A percentile compares a stretch with the other conserved stretches of the same genome.
Evolutionary conservation across 2,888 invertebrate genomes (phyloP).

Genomic region (Chloroclysta siterata): DNA sequence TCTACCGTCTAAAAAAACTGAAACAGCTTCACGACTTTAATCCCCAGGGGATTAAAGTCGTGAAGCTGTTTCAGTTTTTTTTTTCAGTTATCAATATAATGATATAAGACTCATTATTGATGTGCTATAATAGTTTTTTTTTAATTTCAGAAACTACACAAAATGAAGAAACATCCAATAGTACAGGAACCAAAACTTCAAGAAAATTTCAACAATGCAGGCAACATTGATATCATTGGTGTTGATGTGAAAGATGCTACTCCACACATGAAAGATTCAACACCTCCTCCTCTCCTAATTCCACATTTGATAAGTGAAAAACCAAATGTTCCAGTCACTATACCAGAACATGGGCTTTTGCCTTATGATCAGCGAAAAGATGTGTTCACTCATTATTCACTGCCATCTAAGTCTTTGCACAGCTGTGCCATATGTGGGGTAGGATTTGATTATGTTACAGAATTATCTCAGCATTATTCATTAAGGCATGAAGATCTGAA

Average conservation of each 20-base stretch:
- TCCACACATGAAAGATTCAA: conserved; percentile 55
- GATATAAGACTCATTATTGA: no score
- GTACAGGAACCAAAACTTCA: conserved; percentile 39
- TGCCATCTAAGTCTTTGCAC: conserved; percentile 43
- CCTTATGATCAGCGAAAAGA: conserved; percentile 57
- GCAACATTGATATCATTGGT: conserved; percentile 70
- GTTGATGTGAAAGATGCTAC: conserved; percentile 69
- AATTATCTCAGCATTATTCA: conserved; percentile 65
- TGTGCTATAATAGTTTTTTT: neutral
- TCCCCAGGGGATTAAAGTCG: no score
- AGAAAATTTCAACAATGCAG: conserved; percentile 30
- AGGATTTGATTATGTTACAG: conserved; percentile 63
- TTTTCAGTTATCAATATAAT: no score
- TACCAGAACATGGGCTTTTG: conserved; percentile 48
- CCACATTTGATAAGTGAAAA: conserved; percentile 58
- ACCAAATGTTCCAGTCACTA: conserved; percentile 45
- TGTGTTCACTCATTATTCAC: conserved; percentile 53
- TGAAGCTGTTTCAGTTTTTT: no score
- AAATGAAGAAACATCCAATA: conserved; percentile 69
- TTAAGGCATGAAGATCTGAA: conserved; percentile 60
- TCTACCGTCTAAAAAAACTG: no score
- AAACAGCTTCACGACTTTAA: no score
- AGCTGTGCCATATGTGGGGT: conserved; percentile 68
- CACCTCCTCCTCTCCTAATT: conserved; percentile 53
- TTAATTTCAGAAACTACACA: conserved; percentile 73